These are phyloP conservation scores for Tetramorium bicarinatum DNA, from an alignment of 2,888 invertebrate genomes.

Conservation along the genomic window DNA sequence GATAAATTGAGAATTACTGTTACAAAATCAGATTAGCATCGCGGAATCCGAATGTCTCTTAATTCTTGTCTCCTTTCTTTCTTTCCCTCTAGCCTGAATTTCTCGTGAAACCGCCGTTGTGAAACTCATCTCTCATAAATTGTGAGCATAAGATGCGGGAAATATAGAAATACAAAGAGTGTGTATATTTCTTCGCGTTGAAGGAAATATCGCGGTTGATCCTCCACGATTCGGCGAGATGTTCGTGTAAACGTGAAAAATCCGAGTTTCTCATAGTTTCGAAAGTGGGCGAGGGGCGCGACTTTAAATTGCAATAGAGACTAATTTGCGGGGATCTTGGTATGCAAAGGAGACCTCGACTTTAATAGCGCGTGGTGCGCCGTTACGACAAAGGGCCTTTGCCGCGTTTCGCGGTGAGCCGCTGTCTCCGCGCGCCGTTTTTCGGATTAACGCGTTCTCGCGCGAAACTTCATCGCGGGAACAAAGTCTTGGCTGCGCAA, in stretches of 20 bases:
- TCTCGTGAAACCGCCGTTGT: not conserved
- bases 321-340: constrained; percentile 53
- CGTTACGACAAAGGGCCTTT: not conserved
- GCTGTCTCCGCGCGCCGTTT: constrained; percentile 31
- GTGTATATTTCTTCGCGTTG: not conserved
- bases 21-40: constrained; percentile 8
- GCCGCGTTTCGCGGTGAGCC: not conserved
- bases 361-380: constrained; percentile 49
- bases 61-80: not conserved
- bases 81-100: not conserved
- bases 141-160: not conserved
- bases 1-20: not conserved
- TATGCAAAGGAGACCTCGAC: constrained; percentile 51
- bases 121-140: not conserved
- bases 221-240: not conserved
- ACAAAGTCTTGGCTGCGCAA: constrained; percentile 41
- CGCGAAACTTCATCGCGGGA: constrained; percentile 57
- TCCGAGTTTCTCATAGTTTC: constrained; percentile 41
- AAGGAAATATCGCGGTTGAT: not conserved
- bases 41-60: not conserved
- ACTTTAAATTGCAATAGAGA: constrained; percentile 55
- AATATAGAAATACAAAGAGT: not conserved
- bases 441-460: constrained; percentile 27
- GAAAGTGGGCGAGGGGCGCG: constrained; percentile 16
- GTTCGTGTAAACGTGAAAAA: not conserved